Conservation (phyloP, 2,888 invertebrate species). For the Meiosimyza decipiens region DNA sequence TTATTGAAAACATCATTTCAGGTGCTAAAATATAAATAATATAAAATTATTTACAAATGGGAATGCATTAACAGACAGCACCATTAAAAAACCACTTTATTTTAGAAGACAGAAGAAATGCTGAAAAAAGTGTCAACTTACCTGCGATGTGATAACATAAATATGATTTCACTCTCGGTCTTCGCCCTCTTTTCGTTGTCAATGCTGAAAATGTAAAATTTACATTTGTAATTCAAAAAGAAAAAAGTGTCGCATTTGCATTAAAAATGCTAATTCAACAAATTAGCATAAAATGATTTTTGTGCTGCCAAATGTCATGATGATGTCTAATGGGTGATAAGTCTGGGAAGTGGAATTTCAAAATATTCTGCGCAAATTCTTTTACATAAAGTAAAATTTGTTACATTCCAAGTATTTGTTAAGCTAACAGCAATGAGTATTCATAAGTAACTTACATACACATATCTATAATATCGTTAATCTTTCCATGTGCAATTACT, state of each 20-base stretch:
- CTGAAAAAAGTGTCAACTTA: background rate
- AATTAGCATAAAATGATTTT: conserved; percentile 32
- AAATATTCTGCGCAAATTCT: background rate
- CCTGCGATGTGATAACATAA: conserved; percentile 4
- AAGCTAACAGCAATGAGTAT: too few species aligned
- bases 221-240: conserved; percentile 24
- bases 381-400: background rate
- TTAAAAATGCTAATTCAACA: conserved; percentile 25
- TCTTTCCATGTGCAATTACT: too few species aligned
- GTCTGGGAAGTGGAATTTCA: background rate
- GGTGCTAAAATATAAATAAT: too few species aligned
- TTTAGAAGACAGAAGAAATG: background rate
- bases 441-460: too few species aligned
- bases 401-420: too few species aligned
- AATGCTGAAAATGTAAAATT: conserved; percentile 9
- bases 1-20: too few species aligned
- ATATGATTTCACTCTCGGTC: background rate
- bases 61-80: background rate
- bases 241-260: conserved; percentile 29
- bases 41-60: background rate
- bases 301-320: background rate
- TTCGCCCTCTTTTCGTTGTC: too few species aligned
- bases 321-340: background rate
- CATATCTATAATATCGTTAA: too few species aligned
- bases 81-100: conserved; percentile 7